A percentile compares a stretch with the other conserved stretches of the same genome.
Evolutionary conservation across 2,888 invertebrate species (phyloP).

Genomic region (Philopedon plagiatum): DNA sequence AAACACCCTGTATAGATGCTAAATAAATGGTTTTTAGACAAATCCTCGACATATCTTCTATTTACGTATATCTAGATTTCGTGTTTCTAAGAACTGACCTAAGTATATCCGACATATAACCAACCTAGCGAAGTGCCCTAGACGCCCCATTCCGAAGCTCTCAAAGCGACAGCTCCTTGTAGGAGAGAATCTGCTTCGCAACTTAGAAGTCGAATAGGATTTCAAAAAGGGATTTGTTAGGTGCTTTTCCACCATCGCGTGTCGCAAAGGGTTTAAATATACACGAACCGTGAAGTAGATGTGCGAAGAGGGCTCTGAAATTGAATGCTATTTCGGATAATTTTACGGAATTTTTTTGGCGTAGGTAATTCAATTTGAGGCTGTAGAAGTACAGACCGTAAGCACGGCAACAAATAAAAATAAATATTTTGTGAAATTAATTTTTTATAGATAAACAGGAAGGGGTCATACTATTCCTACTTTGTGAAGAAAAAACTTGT

Average conservation of each 20-base stretch:
- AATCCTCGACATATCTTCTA: no score
- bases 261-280: conserved; percentile 5
- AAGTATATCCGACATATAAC: background rate
- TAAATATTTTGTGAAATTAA: no score
- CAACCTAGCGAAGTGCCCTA: background rate
- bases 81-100: background rate
- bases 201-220: conserved; percentile 21
- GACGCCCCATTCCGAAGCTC: background rate
- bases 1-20: no score
- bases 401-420: background rate
- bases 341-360: background rate
- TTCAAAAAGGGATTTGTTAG: conserved; percentile 10
- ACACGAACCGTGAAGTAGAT: conserved; percentile 1
- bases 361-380: background rate
- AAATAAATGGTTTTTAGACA: no score
- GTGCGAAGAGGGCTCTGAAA: background rate
- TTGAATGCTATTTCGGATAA: conserved; percentile 3
- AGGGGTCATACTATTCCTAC: no score
- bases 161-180: conserved; percentile 7
- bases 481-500: no score
- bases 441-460: no score
- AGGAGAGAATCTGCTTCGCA: conserved; percentile 1
- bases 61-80: background rate
- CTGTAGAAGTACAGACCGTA: background rate
- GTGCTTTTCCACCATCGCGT: background rate